Evolutionary conservation across 2,797 vertebrate species (phyloP).

Genomic region (Pitangus sulphuratus): DNA sequence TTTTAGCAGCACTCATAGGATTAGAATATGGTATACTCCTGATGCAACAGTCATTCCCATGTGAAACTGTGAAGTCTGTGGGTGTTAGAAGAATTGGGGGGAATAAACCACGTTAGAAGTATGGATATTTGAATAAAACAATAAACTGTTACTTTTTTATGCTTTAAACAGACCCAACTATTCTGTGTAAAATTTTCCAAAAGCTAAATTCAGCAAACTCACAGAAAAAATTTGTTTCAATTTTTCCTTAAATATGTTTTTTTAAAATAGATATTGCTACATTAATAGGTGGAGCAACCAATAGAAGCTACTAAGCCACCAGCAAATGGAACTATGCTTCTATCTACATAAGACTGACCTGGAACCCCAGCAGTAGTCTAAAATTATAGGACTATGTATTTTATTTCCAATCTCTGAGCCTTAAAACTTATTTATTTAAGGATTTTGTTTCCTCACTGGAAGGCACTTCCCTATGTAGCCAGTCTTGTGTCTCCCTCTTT

Average conservation of each 20-base stretch:
- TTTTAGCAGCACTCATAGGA: neutral
- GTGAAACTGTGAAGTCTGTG: neutral
- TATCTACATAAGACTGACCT: neutral
- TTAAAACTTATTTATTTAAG: neutral
- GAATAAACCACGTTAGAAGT: neutral
- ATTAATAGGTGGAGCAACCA: neutral
- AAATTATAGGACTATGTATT: neutral
- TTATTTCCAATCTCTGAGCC: neutral
- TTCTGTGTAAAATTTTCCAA: neutral
- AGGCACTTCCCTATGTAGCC: neutral
- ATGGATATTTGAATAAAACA: neutral
- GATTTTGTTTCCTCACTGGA: neutral
- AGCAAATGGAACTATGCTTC: neutral
- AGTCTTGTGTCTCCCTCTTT: neutral
- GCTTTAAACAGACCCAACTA: neutral
- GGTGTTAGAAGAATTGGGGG: neutral
- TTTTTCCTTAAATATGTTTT: neutral
- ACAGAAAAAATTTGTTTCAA: neutral
- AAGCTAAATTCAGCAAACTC: neutral
- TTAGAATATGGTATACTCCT: neutral
- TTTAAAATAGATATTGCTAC: neutral
- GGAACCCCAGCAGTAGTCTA: neutral
- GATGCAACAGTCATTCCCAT: neutral
- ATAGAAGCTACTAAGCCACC: neutral
- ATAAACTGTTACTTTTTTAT: neutral